Conservation (phyloP, 2,797 vertebrate genomes). For the Leptatherina wallacei region DNA sequence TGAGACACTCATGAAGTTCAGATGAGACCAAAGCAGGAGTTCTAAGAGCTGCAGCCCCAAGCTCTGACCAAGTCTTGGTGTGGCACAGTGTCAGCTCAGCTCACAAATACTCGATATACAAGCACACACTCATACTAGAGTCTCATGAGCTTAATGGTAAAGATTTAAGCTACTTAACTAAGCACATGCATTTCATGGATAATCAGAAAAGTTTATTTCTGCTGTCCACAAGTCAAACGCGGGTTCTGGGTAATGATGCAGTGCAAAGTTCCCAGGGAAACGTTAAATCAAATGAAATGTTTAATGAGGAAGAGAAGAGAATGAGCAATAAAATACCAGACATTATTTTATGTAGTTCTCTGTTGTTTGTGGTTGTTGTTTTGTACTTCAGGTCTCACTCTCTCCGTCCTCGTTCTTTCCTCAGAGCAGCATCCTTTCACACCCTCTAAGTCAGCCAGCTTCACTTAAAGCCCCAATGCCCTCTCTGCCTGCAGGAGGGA, state of each 20-base stretch:
- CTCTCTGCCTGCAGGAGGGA: slow-evolving; percentile 63
- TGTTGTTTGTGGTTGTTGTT: neutral
- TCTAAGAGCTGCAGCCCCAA: slow-evolving; percentile 47
- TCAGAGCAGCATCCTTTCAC: slow-evolving; percentile 47
- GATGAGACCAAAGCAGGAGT: slow-evolving; percentile 21
- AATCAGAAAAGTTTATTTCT: slow-evolving; percentile 35
- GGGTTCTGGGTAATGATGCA: slow-evolving; percentile 11
- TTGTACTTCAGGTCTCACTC: slow-evolving; percentile 5
- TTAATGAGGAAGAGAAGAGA: neutral
- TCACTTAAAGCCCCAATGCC: slow-evolving; percentile 43
- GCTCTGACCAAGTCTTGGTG: slow-evolving; percentile 43
- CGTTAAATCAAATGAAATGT: neutral
- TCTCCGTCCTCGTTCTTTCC: slow-evolving; percentile 10
- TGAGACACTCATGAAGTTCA: slow-evolving; percentile 16
- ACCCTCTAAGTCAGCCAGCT: slow-evolving; percentile 43
- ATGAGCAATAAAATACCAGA: neutral
- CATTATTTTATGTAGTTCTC: slow-evolving; percentile 1
- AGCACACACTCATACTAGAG: slow-evolving; percentile 1
- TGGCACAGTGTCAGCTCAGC: slow-evolving; percentile 50
- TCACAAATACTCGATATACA: slow-evolving; percentile 15
- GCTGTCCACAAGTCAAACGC: slow-evolving; percentile 17
- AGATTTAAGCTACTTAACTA: slow-evolving; percentile 42
- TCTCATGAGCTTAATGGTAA: slow-evolving; percentile 51
- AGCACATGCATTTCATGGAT: slow-evolving; percentile 40
- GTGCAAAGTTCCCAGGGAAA: slow-evolving; percentile 11